These are phyloP conservation scores for Ceratina calcarata DNA, from an alignment of 1,140 invertebrate genomes.

Conservation along the genomic window DNA sequence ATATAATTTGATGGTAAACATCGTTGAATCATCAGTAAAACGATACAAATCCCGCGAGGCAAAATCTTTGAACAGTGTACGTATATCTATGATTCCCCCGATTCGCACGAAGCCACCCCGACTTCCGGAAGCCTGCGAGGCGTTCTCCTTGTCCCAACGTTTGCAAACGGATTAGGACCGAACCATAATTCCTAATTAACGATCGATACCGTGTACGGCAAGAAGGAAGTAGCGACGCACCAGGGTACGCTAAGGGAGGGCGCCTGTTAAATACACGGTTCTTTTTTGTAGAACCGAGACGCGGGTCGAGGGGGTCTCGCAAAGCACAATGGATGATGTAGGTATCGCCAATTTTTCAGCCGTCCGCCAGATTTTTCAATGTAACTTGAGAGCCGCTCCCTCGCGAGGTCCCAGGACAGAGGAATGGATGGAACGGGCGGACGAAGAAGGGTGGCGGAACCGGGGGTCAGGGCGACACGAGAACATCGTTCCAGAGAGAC, in stretches of 20 bases:
- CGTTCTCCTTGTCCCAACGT: conserved; percentile 7
- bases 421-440: conserved; percentile 65
- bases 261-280: conserved; percentile 55
- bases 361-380: conserved; percentile 69
- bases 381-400: conserved; percentile 67
- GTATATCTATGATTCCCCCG: background rate
- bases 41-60: too few species aligned
- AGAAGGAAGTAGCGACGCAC: background rate
- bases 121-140: background rate
- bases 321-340: conserved; percentile 66
- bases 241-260: background rate
- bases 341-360: conserved; percentile 67
- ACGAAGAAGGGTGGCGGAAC: conserved; percentile 46
- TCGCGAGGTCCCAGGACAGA: conserved; percentile 64
- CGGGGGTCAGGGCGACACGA: conserved; percentile 56
- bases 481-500: conserved; percentile 49
- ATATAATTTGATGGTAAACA: too few species aligned
- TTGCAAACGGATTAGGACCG: conserved; percentile 33
- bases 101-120: background rate
- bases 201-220: conserved; percentile 15
- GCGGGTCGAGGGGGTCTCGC: background rate
- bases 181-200: conserved; percentile 44
- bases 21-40: too few species aligned
- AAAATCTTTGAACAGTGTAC: too few species aligned
- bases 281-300: conserved; percentile 30